Evolutionary conservation across 2,113 vertebrate genomes (phyloP).

Genomic region (Hypanus sabinus): DNA sequence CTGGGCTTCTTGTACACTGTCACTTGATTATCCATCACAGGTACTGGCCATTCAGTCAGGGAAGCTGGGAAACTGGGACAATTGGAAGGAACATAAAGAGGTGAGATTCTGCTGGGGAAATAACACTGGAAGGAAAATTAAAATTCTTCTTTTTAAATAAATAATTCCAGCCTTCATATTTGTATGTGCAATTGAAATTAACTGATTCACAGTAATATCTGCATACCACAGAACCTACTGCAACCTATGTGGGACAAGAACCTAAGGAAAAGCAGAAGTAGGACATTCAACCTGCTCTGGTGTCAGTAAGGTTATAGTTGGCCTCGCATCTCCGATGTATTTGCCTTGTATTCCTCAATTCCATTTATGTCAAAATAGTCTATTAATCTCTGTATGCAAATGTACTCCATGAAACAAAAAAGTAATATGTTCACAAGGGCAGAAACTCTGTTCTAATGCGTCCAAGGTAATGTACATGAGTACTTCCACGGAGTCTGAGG

Average conservation of each 20-base stretch:
- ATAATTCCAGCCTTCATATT: background rate
- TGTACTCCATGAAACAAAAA: background rate
- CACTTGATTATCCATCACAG: background rate
- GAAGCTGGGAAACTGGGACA: background rate
- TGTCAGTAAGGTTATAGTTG: too few relatives aligned
- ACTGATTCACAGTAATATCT: background rate
- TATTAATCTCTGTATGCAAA: too few relatives aligned
- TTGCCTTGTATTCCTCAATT: too few relatives aligned
- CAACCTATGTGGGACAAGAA: background rate
- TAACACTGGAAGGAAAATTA: background rate
- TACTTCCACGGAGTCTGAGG: background rate
- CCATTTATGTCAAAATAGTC: too few relatives aligned
- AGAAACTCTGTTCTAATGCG: background rate
- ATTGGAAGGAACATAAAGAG: background rate
- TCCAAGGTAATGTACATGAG: background rate
- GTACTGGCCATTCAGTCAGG: background rate
- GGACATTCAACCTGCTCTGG: too few relatives aligned
- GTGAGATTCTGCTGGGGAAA: background rate
- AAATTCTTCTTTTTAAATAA: background rate
- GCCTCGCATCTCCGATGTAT: too few relatives aligned
- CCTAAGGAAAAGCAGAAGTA: too few relatives aligned
- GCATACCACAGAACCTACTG: background rate
- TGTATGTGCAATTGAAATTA: background rate
- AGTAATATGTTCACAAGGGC: background rate
- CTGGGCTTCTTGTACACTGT: background rate